Conservation (phyloP, 2,888 invertebrate species). For the Acutogordius australiensis region DNA sequence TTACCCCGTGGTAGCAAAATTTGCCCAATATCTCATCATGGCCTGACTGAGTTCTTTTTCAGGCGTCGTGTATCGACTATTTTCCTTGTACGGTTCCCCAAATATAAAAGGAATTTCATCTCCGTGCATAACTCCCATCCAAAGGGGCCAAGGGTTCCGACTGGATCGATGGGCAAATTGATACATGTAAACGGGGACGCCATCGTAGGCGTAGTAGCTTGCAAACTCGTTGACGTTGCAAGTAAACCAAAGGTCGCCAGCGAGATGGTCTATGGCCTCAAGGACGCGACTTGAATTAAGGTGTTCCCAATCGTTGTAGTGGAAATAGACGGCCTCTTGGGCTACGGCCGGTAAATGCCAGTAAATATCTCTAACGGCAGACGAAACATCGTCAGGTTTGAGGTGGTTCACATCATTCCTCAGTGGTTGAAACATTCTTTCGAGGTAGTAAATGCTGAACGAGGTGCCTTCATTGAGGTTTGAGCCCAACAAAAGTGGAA, state of each 20-base stretch:
- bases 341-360: background rate
- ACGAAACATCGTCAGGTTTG: background rate
- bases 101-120: conserved; percentile 78
- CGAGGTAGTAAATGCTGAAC: conserved; percentile 45
- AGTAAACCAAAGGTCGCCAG: conserved; percentile 63
- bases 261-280: background rate
- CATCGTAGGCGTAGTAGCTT: conserved; percentile 52
- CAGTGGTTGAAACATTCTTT: conserved; percentile 7
- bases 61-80: conserved; percentile 41
- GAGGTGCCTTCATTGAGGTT: conserved; percentile 76
- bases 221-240: conserved; percentile 79
- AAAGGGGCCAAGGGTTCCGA: conserved; percentile 59
- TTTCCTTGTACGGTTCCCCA: conserved; percentile 54
- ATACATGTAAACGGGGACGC: conserved; percentile 37
- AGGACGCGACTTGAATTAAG: background rate
- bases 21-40: conserved; percentile 79
- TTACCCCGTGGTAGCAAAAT: conserved; percentile 42
- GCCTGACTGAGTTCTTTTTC: conserved; percentile 53
- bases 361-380: background rate
- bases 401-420: background rate
- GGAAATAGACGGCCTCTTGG: background rate
- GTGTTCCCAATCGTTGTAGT: background rate
- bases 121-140: conserved; percentile 80
- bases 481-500: conserved; percentile 60
- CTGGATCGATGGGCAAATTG: conserved; percentile 32